Evolutionary conservation across 1,140 invertebrate species (phyloP).

Genomic region (Bombus cullumanus): DNA sequence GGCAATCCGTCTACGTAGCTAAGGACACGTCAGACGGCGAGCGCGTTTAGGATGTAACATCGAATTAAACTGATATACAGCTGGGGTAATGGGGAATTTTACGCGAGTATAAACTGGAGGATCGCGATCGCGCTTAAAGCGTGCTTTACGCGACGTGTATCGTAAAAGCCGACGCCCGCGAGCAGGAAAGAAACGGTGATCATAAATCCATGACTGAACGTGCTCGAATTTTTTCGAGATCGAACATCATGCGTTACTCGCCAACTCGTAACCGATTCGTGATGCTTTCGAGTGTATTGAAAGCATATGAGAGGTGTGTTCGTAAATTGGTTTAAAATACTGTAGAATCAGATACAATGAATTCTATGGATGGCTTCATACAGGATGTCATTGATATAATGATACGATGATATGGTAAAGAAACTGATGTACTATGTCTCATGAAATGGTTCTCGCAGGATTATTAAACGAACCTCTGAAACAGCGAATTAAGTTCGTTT

Average conservation of each 20-base stretch:
- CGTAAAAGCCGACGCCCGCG: too few relatives aligned
- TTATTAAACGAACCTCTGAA: too few relatives aligned
- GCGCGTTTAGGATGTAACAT: slow-evolving; percentile 26
- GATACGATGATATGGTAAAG: too few relatives aligned
- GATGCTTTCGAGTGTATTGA: neutral
- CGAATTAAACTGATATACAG: slow-evolving; percentile 43
- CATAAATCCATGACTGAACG: too few relatives aligned
- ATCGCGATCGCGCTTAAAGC: slow-evolving; percentile 2
- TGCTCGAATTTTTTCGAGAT: neutral
- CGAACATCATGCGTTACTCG: neutral
- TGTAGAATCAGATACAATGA: too few relatives aligned
- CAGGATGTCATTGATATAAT: neutral
- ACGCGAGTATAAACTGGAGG: slow-evolving; percentile 31
- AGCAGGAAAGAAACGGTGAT: too few relatives aligned
- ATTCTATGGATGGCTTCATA: neutral
- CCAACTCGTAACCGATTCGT: neutral
- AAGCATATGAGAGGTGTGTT: too few relatives aligned
- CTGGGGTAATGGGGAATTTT: slow-evolving; percentile 24
- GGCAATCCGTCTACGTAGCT: slow-evolving; percentile 13
- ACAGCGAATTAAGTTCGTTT: too few relatives aligned
- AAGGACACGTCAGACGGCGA: slow-evolving; percentile 2
- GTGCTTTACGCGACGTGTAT: too few relatives aligned
- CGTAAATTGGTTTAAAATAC: neutral
- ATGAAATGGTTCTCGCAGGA: too few relatives aligned
- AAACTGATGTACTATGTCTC: too few relatives aligned